Evolutionary conservation across 2,113 vertebrate species (phyloP).

Genomic region (Patagioenas fasciata): DNA sequence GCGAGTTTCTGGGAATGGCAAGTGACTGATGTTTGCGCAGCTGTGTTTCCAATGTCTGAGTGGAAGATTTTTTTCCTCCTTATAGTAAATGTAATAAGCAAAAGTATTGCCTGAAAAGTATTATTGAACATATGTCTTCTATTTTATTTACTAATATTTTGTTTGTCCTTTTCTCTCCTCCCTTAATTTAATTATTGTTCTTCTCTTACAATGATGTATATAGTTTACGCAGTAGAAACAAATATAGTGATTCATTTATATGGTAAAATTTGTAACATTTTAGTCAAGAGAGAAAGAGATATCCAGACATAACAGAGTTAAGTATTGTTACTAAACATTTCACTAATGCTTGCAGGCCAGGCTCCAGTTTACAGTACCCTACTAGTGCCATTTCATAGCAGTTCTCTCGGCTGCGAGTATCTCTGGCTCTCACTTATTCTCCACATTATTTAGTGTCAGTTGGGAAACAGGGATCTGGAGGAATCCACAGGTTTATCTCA

Average conservation of each 20-base stretch:
- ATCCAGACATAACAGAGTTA: slow-evolving; percentile 11
- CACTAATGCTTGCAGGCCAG: slow-evolving; percentile 76
- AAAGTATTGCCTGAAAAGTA: slow-evolving; percentile 67
- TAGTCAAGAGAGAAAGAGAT: slow-evolving; percentile 21
- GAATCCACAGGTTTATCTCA: slow-evolving; percentile 5
- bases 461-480: neutral
- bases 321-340: slow-evolving; percentile 45
- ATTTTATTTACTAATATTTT: slow-evolving; percentile 75
- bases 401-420: slow-evolving; percentile 6
- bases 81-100: slow-evolving; percentile 42
- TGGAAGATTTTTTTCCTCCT: neutral
- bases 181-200: slow-evolving; percentile 71
- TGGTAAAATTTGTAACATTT: slow-evolving; percentile 26
- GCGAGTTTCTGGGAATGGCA: neutral
- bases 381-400: neutral
- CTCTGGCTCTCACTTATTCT: neutral
- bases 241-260: slow-evolving; percentile 27
- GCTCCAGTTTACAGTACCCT: slow-evolving; percentile 48
- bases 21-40: neutral
- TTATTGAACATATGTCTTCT: slow-evolving; percentile 52
- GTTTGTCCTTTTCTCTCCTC: slow-evolving; percentile 43
- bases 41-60: neutral
- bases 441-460: neutral
- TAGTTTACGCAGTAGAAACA: slow-evolving; percentile 51
- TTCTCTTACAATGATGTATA: slow-evolving; percentile 52